These are phyloP conservation scores for Argopecten irradians DNA, from an alignment of 1,140 invertebrate genomes.

Conservation along the genomic window DNA sequence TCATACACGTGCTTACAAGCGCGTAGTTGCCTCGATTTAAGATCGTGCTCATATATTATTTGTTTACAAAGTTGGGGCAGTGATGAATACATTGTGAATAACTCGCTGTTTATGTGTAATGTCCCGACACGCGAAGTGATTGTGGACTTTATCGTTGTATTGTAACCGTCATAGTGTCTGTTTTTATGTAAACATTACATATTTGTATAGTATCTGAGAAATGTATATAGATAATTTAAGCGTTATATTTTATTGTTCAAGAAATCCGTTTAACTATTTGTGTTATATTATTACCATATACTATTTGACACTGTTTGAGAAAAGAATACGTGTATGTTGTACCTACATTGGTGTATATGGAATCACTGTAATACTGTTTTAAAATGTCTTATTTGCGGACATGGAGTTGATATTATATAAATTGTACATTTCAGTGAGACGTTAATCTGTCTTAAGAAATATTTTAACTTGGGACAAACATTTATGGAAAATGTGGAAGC, in stretches of 20 bases:
- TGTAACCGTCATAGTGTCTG: not conserved
- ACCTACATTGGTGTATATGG: not conserved
- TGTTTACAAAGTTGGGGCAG: not conserved
- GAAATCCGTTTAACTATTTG: not conserved
- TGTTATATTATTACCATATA: conserved; percentile 10
- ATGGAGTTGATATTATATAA: not conserved
- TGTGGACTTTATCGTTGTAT: not conserved
- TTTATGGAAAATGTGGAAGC: too few relatives aligned
- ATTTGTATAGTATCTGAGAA: conserved; percentile 3
- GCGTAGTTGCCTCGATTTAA: not conserved
- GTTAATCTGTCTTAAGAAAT: not conserved
- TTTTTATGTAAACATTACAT: not conserved
- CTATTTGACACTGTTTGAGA: not conserved
- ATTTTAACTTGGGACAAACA: too few relatives aligned
- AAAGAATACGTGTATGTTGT: too few relatives aligned
- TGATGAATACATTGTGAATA: not conserved
- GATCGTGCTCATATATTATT: not conserved
- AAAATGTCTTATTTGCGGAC: not conserved
- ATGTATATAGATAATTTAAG: conserved; percentile 13
- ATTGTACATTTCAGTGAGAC: not conserved
- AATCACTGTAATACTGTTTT: not conserved
- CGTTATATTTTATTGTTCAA: conserved; percentile 12
- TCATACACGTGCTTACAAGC: not conserved
- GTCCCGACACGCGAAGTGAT: not conserved
- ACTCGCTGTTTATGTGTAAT: not conserved